phyloP scores from a whole-genome alignment of 1,140 invertebrate genomes.

The Oncopodura yosiiana region DNA sequence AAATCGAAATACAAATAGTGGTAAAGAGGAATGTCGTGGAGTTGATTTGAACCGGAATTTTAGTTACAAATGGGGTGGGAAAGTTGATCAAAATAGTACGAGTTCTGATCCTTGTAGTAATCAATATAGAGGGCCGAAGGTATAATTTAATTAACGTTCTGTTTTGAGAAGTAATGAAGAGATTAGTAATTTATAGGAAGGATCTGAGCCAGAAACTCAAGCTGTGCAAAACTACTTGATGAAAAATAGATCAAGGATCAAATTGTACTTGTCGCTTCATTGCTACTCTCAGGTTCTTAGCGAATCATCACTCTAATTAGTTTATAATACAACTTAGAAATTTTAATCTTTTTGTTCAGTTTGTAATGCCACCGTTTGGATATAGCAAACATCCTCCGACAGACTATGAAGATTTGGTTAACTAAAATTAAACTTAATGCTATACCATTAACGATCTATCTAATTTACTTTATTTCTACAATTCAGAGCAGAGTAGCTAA shows the following conservation, averaged over 20 bases:
- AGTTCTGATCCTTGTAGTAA: slow-evolving; percentile 65
- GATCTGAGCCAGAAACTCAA: slow-evolving; percentile 83
- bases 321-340: background rate
- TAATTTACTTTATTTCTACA: no score
- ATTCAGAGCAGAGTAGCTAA: no score
- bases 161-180: slow-evolving; percentile 46
- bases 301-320: background rate
- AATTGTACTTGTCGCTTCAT: slow-evolving; percentile 72
- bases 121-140: background rate
- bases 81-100: no score
- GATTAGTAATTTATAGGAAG: slow-evolving; percentile 76
- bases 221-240: slow-evolving; percentile 58
- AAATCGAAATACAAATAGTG: slow-evolving; percentile 32
- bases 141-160: background rate
- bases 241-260: slow-evolving; percentile 47
- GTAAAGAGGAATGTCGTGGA: slow-evolving; percentile 43
- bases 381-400: slow-evolving; percentile 13
- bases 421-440: no score
- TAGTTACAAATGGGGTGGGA: slow-evolving; percentile 63
- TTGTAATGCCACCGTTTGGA: slow-evolving; percentile 21
- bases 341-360: background rate
- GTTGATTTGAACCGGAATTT: slow-evolving; percentile 74
- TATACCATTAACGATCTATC: no score
- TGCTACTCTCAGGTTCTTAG: slow-evolving; percentile 61
- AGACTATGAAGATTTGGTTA: slow-evolving; percentile 25